phyloP scores from a whole-genome alignment of 2,888 invertebrate species.

The Crossocerus cetratus region DNA sequence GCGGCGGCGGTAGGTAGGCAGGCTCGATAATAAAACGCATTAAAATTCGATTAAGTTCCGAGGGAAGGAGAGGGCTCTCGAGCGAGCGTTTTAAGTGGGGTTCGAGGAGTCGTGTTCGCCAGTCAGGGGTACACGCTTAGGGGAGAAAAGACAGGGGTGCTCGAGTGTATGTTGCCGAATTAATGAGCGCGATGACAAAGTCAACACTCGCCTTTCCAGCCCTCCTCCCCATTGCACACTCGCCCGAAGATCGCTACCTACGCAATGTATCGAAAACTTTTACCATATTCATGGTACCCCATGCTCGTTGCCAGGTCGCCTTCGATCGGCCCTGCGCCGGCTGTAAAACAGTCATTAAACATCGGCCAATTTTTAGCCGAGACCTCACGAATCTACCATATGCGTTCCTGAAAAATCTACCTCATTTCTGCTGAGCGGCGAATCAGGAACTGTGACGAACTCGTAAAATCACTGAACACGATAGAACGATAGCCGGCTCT shows the following conservation, averaged over 20 bases:
- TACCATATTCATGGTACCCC: constrained; percentile 28
- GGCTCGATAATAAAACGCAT: constrained; percentile 50
- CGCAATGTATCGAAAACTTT: constrained; percentile 22
- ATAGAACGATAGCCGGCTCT: constrained; percentile 86
- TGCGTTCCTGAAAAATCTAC: no score
- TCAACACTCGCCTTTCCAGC: constrained; percentile 46
- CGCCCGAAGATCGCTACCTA: constrained; percentile 21
- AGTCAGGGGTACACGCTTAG: constrained; percentile 23
- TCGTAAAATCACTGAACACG: constrained; percentile 96
- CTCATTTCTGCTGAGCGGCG: no score
- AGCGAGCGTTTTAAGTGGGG: constrained; percentile 36
- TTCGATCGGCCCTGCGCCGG: no score
- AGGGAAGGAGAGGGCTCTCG: constrained; percentile 19
- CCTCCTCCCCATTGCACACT: constrained; percentile 15
- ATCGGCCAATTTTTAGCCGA: no score
- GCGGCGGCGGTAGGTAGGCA: constrained; percentile 26
- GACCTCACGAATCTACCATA: no score
- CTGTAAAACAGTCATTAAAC: no score
- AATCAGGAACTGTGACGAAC: constrained; percentile 84
- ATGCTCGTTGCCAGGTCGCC: no score
- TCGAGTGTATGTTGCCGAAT: constrained; percentile 41
- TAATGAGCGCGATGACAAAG: constrained; percentile 56
- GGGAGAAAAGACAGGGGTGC: constrained; percentile 27
- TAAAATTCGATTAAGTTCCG: constrained; percentile 56
- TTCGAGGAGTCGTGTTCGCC: constrained; percentile 26